Base-by-base conservation (phyloP, 2,113 vertebrate species). In the Struthio camelus region DNA sequence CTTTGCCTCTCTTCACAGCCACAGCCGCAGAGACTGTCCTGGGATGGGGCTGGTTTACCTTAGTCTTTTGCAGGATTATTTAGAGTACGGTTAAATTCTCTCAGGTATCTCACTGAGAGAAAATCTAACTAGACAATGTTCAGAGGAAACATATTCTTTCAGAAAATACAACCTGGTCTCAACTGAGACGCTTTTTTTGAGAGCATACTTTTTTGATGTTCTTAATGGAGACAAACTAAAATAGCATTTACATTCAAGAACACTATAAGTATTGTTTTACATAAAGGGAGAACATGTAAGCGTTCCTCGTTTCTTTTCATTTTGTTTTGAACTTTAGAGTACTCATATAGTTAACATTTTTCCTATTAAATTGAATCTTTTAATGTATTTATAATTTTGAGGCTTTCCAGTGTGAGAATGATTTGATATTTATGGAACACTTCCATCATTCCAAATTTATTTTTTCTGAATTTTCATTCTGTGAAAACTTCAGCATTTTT, bases 341-440 rank as follows among this genome's bases (percentile, higher is more conserved):
- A 50, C 88, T 91, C 53, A 38, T 86, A 67, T 78, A 83, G 66
- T 96, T 95, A 83, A 78, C 59, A 71, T 87, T 94, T 94, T 90
- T 73, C 64, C 50, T 67, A 71, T 50, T 88, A 90, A 94, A 93
- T 61, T 44, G 34, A 94, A 56, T 97, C 95, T 95, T 95, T 93
- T 95, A 83, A 93, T 93, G 46, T 80, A 62, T 64, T 89, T 94
- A 85, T 89, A 94, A 75, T 34, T 95, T 89, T 75, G 1, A 27
- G 72, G 22, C 24, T 91, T 91, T 90, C 79, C 91, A 65, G 78
- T 93, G 70, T 89, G 91, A 87, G 85, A 94, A 87, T 87, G 64
- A 85, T 91, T 96, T 95, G 85, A 88, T 75, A 89, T 51, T 94
- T 95, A 94, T 10, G 51, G 87, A 93, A 95, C 78, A 77, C 51